Percentiles rank a stretch among this genome's conserved stretches.
Conservation (phyloP, 2,113 vertebrate genomes). For the Todiramphus chloris region DNA sequence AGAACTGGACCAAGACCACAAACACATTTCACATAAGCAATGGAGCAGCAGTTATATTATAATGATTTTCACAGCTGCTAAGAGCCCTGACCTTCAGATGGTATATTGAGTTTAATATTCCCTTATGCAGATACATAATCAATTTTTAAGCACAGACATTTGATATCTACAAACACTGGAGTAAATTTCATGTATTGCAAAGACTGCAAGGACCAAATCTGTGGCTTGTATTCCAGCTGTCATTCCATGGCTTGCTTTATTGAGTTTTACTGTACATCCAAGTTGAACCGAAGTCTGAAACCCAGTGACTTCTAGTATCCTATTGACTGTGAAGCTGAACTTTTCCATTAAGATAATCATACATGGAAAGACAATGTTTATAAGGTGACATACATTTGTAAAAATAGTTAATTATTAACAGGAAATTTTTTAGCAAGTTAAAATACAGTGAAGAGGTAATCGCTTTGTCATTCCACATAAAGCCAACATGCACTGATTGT, state of each 20-base stretch:
- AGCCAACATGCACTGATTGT: neutral
- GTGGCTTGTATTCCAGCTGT: neutral
- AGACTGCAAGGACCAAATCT: neutral
- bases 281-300: neutral
- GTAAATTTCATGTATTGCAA: neutral
- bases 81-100: neutral
- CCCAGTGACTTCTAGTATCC: neutral
- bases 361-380: neutral
- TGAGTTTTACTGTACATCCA: neutral
- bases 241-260: neutral
- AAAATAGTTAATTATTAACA: neutral
- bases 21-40: neutral
- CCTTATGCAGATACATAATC: neutral
- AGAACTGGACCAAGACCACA: neutral
- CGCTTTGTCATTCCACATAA: neutral
- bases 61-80: neutral
- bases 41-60: neutral
- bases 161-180: neutral
- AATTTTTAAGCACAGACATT: neutral
- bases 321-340: neutral
- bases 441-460: neutral
- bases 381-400: neutral
- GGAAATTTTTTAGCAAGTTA: neutral
- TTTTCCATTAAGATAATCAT: neutral
- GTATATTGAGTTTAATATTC: neutral